phyloP scores from a whole-genome alignment of 1,140 invertebrate genomes.

The Neodiprion fabricii region DNA sequence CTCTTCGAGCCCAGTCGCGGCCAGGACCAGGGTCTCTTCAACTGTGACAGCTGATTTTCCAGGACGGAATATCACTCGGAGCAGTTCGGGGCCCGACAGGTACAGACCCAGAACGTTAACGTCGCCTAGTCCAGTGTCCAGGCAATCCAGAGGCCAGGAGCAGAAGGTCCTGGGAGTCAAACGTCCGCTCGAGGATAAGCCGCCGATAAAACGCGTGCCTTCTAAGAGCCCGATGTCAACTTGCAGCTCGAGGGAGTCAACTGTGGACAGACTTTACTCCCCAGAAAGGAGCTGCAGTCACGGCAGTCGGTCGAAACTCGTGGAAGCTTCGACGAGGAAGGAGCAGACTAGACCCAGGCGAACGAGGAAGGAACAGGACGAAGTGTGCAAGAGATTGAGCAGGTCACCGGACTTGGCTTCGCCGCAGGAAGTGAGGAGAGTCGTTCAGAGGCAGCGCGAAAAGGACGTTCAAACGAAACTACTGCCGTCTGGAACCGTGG shows the following conservation, averaged over 20 bases:
- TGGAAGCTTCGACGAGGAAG: not conserved
- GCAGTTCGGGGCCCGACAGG: not conserved
- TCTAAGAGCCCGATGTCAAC: slow-evolving; percentile 22
- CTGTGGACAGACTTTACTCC: not conserved
- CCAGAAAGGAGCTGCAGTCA: slow-evolving; percentile 20
- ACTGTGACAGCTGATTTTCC: slow-evolving; percentile 18
- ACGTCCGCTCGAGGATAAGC: slow-evolving; percentile 21
- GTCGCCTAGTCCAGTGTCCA: slow-evolving; percentile 32
- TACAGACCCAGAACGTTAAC: slow-evolving; percentile 20
- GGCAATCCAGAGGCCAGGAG: slow-evolving; percentile 21
- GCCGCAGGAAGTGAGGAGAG: slow-evolving; percentile 67
- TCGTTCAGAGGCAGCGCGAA: slow-evolving; percentile 55
- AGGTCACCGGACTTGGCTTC: slow-evolving; percentile 65
- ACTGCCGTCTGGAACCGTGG: slow-evolving; percentile 43
- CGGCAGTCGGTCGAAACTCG: slow-evolving; percentile 5
- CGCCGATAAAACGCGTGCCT: slow-evolving; percentile 24
- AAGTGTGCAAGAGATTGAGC: slow-evolving; percentile 47
- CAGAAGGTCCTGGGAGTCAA: slow-evolving; percentile 29
- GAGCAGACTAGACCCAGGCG: slow-evolving; percentile 9
- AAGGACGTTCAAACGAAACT: slow-evolving; percentile 36
- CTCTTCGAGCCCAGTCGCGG: slow-evolving; percentile 38
- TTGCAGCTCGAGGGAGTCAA: slow-evolving; percentile 17
- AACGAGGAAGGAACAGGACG: slow-evolving; percentile 45
- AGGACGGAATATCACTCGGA: slow-evolving; percentile 39
- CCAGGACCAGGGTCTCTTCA: slow-evolving; percentile 8